These are phyloP conservation scores for Amphiprion percula DNA, from an alignment of 2,113 vertebrate species.

Conservation along the genomic window DNA sequence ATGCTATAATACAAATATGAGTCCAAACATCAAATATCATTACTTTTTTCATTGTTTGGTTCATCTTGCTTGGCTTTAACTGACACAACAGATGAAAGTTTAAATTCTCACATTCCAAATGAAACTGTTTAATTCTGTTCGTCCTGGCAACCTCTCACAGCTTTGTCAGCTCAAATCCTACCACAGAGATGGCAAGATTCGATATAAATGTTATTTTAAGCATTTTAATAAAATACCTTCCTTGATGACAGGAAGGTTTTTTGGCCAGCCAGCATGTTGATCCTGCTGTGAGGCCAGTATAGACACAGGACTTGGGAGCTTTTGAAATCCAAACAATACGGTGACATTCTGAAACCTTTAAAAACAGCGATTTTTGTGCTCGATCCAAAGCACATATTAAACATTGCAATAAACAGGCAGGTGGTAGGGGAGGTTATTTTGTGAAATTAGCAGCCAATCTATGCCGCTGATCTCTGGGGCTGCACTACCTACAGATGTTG, in stretches of 20 bases:
- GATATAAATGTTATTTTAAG: slow-evolving; percentile 27
- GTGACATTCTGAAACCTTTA: slow-evolving; percentile 19
- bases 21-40: neutral
- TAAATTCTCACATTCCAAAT: neutral
- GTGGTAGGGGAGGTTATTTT: neutral
- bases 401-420: neutral
- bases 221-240: slow-evolving; percentile 25
- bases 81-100: neutral
- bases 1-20: neutral
- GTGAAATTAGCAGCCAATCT: neutral
- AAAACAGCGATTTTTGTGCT: slow-evolving; percentile 9
- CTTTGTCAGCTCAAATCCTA: slow-evolving; percentile 41
- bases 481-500: slow-evolving; percentile 46
- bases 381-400: slow-evolving; percentile 8
- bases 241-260: slow-evolving; percentile 8
- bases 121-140: slow-evolving; percentile 34
- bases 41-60: neutral
- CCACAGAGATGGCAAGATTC: slow-evolving; percentile 1
- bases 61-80: neutral
- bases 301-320: slow-evolving; percentile 6
- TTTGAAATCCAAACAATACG: slow-evolving; percentile 22
- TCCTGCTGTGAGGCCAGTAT: neutral
- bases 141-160: slow-evolving; percentile 37
- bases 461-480: neutral
- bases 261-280: neutral